Evolutionary conservation across 2,113 vertebrate genomes (phyloP), one percentile per base, ranked within the genome.

Genomic region (Hypomesus transpacificus): DNA sequence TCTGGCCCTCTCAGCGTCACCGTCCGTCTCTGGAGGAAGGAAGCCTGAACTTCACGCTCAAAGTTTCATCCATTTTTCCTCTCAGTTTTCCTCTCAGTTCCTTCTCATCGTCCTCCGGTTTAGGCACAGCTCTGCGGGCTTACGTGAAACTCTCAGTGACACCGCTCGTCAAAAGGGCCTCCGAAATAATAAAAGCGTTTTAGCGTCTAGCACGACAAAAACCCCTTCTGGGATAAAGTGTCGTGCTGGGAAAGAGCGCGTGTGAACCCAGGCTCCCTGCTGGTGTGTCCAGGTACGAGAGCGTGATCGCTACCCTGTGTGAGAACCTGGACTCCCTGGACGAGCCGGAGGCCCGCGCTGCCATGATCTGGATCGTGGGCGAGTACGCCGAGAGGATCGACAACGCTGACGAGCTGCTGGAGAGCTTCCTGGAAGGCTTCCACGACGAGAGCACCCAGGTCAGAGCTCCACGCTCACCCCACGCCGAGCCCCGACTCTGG

Each of bases 371-470:
- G 96, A 98, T 98, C 0, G 97, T 98, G 66, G 96, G 96, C 21
- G 96, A 99, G 46, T 98, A 98, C 0, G 97, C 96, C 0, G 96
- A 98, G 87, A 91, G 96, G 52, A 98, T 99, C 0, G 96, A 98
- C 89, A 98, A 98, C 0, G 96, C 96, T 0, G 96, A 98, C 0
- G 96, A 98, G 82, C 92, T 98, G 67, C 93, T 99, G 69, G 96
- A 99, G 88, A 96, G 95, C 88, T 98, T 98, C 89, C 87, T 98
- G 50, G 96, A 98, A 87, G 97, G 96, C 39, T 99, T 99, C 91
- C 97, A 99, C 0, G 97, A 99, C 0, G 96, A 99, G 90, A 98
- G 97, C 90, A 98, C 97, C 51, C 97, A 99, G 96, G 97, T 97
- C 71, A 52, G 84, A 76, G 7, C 4, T 1, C 3, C 17, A 46